phyloP scores from a whole-genome alignment of 2,888 invertebrate genomes.

The Acanthacorydalis orientalis region DNA sequence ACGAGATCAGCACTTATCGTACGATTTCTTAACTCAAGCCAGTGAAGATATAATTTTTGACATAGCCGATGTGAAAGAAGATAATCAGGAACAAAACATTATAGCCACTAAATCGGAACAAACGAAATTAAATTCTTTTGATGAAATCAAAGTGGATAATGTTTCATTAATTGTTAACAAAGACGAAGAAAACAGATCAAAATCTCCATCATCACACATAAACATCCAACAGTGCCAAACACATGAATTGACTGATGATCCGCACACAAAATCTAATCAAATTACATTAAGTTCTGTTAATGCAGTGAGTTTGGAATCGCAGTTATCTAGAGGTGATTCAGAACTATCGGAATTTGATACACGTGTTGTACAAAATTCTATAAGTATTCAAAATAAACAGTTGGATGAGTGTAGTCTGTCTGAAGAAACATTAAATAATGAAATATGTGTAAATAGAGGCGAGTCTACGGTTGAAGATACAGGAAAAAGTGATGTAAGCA shows the following conservation, averaged over 20 bases:
- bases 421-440: neutral
- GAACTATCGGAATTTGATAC: neutral
- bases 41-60: neutral
- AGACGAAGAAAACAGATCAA: too few species aligned
- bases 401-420: neutral
- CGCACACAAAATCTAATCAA: neutral
- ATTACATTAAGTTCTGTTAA: neutral
- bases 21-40: neutral
- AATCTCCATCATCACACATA: too few species aligned
- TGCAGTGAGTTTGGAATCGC: neutral
- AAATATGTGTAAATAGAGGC: neutral
- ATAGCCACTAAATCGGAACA: neutral
- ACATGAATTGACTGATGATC: neutral
- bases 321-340: neutral
- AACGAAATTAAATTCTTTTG: neutral
- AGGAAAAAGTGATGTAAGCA: too few species aligned
- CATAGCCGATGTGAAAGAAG: neutral
- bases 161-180: too few species aligned
- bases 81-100: neutral
- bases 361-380: slow-evolving; percentile 5
- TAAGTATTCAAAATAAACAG: slow-evolving; percentile 2
- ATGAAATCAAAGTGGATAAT: neutral
- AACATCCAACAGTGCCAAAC: neutral
- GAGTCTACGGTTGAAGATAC: too few species aligned
- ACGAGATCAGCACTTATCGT: neutral